Conservation (phyloP, 2,797 vertebrate species). For the Streptopelia turtur region DNA sequence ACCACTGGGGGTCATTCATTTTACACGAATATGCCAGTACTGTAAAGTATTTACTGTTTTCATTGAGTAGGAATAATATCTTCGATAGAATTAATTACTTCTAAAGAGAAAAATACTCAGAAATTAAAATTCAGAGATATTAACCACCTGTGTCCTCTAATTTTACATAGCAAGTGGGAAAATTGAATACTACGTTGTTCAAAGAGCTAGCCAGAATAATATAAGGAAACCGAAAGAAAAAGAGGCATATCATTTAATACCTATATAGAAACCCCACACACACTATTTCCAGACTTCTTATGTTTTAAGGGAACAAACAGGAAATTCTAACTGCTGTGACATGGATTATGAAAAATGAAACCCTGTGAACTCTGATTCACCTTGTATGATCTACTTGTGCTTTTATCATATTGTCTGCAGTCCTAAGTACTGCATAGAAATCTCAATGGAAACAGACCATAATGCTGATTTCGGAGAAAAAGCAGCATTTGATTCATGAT, state of each 20-base stretch:
- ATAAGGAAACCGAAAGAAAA: neutral
- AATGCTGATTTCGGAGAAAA: neutral
- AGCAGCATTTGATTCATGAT: neutral
- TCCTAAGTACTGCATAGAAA: neutral
- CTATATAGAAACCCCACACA: rapidly evolving
- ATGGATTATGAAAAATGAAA: neutral
- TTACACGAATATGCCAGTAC: conserved; percentile 30
- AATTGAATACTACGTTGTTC: neutral
- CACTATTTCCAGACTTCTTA: neutral
- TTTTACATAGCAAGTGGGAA: neutral
- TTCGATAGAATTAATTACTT: neutral
- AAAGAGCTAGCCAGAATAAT: neutral
- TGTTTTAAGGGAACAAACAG: neutral
- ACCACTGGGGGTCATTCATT: conserved; percentile 72
- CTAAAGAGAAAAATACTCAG: neutral
- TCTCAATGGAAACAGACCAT: neutral
- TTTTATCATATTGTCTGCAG: neutral
- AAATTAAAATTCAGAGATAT: neutral
- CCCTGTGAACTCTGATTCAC: neutral
- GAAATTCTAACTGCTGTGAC: neutral
- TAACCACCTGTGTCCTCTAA: neutral
- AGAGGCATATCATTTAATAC: neutral
- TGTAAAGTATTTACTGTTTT: neutral
- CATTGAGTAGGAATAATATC: neutral
- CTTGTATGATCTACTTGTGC: neutral